A percentile compares a stretch with the other conserved stretches of the same genome.
Conservation (phyloP, 2,888 invertebrate genomes). For the Morinoia aosen region DNA sequence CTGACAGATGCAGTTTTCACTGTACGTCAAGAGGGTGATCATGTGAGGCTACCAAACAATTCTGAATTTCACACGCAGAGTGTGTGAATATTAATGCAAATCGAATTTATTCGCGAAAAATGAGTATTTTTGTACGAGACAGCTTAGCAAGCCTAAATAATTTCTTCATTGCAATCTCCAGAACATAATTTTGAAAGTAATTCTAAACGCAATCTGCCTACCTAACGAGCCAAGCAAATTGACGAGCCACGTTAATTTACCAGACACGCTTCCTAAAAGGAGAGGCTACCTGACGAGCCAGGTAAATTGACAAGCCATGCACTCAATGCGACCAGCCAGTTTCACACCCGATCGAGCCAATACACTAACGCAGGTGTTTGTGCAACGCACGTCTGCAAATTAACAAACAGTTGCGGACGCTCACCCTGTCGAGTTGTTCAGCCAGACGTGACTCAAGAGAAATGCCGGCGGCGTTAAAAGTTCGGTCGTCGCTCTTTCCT, state of each 20-base stretch:
- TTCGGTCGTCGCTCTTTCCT: neutral
- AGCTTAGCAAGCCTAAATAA: too few species aligned
- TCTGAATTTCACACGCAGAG: neutral
- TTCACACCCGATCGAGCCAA: neutral
- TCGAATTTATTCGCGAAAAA: neutral
- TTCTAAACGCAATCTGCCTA: neutral
- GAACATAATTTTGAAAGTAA: neutral
- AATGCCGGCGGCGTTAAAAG: neutral
- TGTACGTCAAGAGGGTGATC: neutral
- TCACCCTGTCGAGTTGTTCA: neutral
- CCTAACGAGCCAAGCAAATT: neutral
- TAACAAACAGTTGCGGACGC: neutral
- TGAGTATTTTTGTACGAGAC: too few species aligned
- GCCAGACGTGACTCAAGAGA: neutral
- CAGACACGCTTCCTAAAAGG: too few species aligned
- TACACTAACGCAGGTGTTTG: neutral
- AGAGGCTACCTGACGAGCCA: too few species aligned
- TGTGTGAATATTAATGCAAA: neutral
- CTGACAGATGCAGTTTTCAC: constrained; percentile 3
- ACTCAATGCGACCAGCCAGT: neutral
- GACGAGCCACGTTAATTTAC: neutral
- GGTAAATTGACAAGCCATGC: too few species aligned
- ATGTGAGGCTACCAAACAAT: neutral
- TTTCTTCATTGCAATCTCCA: too few species aligned
- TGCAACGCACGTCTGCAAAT: neutral